phyloP scores from a whole-genome alignment of 53 echinoderm and acorn worm genomes.

The Holothuria scabra region DNA sequence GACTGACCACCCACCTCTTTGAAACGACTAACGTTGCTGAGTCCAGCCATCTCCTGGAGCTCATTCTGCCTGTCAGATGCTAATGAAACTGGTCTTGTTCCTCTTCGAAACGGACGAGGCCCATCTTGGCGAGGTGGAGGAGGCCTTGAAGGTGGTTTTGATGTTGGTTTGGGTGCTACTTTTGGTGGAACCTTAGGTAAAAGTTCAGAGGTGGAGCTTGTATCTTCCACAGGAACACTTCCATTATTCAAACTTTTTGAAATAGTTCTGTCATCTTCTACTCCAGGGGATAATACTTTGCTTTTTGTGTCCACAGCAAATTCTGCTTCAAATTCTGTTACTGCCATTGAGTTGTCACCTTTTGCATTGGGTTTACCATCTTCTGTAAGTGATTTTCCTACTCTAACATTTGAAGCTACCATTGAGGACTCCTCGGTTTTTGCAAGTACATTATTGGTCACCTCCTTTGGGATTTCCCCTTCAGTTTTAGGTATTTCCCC shows the following conservation, averaged over 20 bases:
- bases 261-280: no score
- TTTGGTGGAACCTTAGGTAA: conserved; percentile 11
- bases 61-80: conserved; percentile 30
- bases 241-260: no score
- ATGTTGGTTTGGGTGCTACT: conserved; percentile 29
- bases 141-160: background rate
- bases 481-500: no score
- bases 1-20: conserved; percentile 45
- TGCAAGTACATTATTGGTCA: no score
- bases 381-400: background rate
- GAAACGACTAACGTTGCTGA: conserved; percentile 40
- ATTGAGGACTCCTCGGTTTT: no score
- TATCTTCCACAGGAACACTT: no score
- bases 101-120: background rate
- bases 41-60: conserved; percentile 38
- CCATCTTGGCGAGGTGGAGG: background rate
- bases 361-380: background rate
- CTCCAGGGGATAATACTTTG: background rate
- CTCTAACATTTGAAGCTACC: background rate
- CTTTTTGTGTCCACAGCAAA: background rate
- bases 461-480: no score
- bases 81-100: conserved; percentile 21
- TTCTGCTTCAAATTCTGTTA: conserved; percentile 11
- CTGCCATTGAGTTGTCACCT: background rate
- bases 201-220: no score